Base-by-base conservation (phyloP, 2,888 invertebrate species). In the Drosophila mimetica region DNA sequence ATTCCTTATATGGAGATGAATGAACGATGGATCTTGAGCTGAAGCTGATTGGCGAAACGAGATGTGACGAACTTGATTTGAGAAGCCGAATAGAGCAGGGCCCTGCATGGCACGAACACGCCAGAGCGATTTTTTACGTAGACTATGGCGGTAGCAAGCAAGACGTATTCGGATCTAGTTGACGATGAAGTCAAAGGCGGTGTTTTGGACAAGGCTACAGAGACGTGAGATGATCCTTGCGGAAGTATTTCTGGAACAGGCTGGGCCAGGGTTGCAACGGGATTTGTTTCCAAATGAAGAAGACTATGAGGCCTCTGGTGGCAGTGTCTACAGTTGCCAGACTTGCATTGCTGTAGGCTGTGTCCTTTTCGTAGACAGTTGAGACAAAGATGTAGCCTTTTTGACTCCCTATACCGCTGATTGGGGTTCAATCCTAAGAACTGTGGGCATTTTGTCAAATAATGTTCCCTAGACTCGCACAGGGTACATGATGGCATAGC, bases 301-400 rank as follows among this genome's bases (percentile, higher is more conserved):
- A 34, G 20, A 11, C 16, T 9, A 25, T 34, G 14, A 36, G 44
- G 44, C 14, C n/a, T 54, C 8, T 25, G 4, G n/a, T 2, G 32
- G 20, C 54, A 54, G 18, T 44, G 22, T 5, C 46, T 14, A 25
- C 14, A 46, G 9, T 14, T 44, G 4, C 34, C 54, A n/a, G 53
- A 42, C 13, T 11, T 41, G 18, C 42, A 8, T 9, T 53, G 16
- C 13, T 53, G 32, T 28, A 53, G 9, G 30, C 34, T 20, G 9
- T 44, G 54, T 8, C 42, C 34, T 6, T 39, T 57, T 36, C 30
- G 32, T 13, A 32, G 30, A 30, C 37, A 48, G 11, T 57, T 57
- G 1, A 48, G 11, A n/a, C 30, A 39, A n/a, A 57, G 30, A 30
- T 55, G 46, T 11, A 55, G n/a, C 36, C 36, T 36, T 14, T 36